These are phyloP conservation scores for Pantherophis alleghaniensis DNA, from an alignment of 2,797 vertebrate species.

Conservation along the genomic window DNA sequence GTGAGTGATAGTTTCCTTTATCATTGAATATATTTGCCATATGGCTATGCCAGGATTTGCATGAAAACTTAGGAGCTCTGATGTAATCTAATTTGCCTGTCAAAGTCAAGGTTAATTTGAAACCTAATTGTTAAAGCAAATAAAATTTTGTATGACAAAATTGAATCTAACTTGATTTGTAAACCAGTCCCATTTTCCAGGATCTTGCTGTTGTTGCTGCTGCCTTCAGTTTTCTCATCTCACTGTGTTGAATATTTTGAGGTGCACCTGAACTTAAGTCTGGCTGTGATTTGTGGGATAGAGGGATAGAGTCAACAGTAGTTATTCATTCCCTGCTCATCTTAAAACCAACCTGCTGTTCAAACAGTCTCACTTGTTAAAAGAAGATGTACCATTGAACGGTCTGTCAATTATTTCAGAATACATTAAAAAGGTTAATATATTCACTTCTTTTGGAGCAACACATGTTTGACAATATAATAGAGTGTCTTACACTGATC, in stretches of 20 bases:
- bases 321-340: background rate
- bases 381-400: constrained; percentile 2
- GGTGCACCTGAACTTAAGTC: background rate
- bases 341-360: constrained; percentile 23
- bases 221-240: background rate
- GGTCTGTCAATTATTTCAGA: background rate
- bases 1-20: background rate
- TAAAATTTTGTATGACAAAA: constrained; percentile 11
- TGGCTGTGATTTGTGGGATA: background rate
- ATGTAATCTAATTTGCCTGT: background rate
- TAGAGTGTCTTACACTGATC: background rate
- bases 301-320: background rate
- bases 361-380: constrained; percentile 15
- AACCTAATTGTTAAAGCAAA: constrained; percentile 28
- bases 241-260: background rate
- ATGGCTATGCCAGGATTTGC: constrained; percentile 30
- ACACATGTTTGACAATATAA: background rate
- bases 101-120: constrained; percentile 31
- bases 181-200: constrained; percentile 3
- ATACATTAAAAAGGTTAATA: background rate
- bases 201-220: background rate
- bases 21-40: constrained; percentile 20
- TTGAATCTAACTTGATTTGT: constrained; percentile 20
- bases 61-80: constrained; percentile 1
- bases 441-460: background rate